A percentile compares a stretch with the other conserved stretches of the same genome.
phyloP scores from a whole-genome alignment of 2,888 invertebrate species.

The Pammene fasciana region DNA sequence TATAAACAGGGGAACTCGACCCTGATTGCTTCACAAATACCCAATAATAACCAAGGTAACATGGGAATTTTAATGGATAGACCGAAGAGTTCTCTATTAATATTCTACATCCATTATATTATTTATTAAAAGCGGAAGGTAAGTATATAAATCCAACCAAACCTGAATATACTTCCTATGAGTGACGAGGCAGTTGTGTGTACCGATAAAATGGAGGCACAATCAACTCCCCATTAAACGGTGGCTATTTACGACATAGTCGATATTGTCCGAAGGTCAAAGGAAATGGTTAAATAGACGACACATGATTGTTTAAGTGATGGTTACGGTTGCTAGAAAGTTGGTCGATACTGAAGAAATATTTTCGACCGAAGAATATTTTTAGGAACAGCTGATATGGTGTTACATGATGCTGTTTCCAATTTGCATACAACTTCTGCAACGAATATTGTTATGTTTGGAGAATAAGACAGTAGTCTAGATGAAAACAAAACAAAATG shows the following conservation, averaged over 20 bases:
- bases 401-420: too few relatives aligned
- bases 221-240: slow-evolving; percentile 15
- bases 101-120: not conserved
- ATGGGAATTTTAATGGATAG: slow-evolving; percentile 12
- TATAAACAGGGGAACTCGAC: slow-evolving; percentile 7
- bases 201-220: slow-evolving; percentile 15
- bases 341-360: slow-evolving; percentile 3
- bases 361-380: too few relatives aligned
- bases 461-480: too few relatives aligned
- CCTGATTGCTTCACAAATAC: slow-evolving; percentile 18
- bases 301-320: slow-evolving; percentile 2
- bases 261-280: slow-evolving; percentile 28
- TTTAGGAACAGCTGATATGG: too few relatives aligned
- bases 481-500: too few relatives aligned
- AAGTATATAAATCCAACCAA: not conserved
- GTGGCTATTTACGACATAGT: slow-evolving; percentile 20
- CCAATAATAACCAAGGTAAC: slow-evolving; percentile 9
- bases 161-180: slow-evolving; percentile 4
- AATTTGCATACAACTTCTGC: too few relatives aligned
- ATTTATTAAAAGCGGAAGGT: too few relatives aligned
- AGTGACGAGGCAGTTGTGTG: slow-evolving; percentile 14
- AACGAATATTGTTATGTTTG: too few relatives aligned
- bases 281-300: slow-evolving; percentile 10
- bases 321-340: slow-evolving; percentile 15
- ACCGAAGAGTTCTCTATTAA: not conserved